phyloP scores from a whole-genome alignment of 2,113 vertebrate species.

The Heterotis niloticus region DNA sequence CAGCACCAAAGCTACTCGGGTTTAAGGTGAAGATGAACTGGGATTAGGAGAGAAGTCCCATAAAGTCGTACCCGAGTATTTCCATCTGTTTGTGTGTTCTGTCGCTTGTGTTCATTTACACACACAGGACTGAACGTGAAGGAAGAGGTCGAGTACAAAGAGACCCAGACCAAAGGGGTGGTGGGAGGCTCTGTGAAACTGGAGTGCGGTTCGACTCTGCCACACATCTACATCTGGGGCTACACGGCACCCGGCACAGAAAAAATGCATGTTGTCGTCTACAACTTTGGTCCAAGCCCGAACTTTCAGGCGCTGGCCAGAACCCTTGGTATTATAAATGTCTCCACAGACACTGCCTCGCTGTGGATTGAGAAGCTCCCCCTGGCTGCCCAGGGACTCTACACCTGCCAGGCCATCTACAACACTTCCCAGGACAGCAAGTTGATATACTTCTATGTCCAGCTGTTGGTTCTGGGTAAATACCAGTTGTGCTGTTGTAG shows the following conservation, averaged over 20 bases:
- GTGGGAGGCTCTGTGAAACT: constrained; percentile 67
- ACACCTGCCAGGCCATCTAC: constrained; percentile 83
- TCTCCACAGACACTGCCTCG: constrained; percentile 69
- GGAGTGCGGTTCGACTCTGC: constrained; percentile 56
- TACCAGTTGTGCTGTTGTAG: constrained; percentile 13
- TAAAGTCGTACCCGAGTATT: too few relatives aligned
- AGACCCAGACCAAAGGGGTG: constrained; percentile 65
- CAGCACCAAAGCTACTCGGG: too few relatives aligned
- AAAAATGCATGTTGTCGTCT: constrained; percentile 58
- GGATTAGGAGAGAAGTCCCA: too few relatives aligned
- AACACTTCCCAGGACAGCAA: constrained; percentile 50
- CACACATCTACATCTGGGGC: constrained; percentile 78
- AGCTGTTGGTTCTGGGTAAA: constrained; percentile 75
- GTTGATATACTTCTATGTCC: constrained; percentile 64
- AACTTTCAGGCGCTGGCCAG: constrained; percentile 58
- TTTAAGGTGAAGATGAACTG: too few relatives aligned
- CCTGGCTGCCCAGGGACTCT: constrained; percentile 69
- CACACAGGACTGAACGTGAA: constrained; percentile 54
- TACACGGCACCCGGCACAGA: constrained; percentile 68
- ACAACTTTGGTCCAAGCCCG: constrained; percentile 63
- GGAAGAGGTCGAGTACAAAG: constrained; percentile 54
- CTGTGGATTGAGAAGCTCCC: constrained; percentile 68
- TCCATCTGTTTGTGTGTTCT: too few relatives aligned
- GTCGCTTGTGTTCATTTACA: not conserved
- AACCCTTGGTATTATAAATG: constrained; percentile 61